Percentiles rank a stretch among this genome's conserved stretches.
These are phyloP conservation scores for Physeter macrocephalus DNA, from an alignment of 2,113 vertebrate species.

Conservation along the genomic window DNA sequence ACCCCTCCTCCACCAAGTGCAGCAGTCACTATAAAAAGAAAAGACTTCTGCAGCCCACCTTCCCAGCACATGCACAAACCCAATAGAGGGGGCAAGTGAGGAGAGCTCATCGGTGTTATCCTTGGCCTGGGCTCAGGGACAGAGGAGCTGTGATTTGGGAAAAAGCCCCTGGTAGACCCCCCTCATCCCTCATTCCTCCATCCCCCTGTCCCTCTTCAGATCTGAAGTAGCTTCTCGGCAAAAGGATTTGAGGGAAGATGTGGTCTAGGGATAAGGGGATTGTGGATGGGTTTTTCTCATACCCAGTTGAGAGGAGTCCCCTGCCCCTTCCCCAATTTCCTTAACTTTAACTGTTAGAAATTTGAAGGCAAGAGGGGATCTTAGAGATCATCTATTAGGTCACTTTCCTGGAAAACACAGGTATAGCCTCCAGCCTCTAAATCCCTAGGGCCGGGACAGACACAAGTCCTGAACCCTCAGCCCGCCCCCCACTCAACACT, in stretches of 20 bases:
- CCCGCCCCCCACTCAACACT: neutral
- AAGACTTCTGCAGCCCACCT: constrained; percentile 27
- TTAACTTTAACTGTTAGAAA: constrained; percentile 40
- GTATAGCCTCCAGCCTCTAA: neutral
- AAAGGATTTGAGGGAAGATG: neutral
- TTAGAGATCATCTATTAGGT: neutral
- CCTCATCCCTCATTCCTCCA: neutral
- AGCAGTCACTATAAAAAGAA: constrained; percentile 36
- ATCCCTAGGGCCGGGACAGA: neutral
- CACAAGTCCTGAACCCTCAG: neutral
- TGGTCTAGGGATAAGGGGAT: neutral
- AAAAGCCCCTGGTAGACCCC: neutral
- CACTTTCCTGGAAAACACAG: constrained; percentile 51
- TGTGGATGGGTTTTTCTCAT: neutral
- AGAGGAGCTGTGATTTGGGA: neutral
- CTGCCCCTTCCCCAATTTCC: constrained; percentile 37
- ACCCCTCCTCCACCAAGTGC: constrained; percentile 5
- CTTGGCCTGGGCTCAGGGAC: neutral
- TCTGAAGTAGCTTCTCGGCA: neutral
- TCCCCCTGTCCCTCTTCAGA: neutral
- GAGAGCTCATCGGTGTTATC: neutral
- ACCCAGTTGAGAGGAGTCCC: neutral
- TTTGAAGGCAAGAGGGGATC: neutral
- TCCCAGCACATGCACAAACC: neutral
- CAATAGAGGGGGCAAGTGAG: neutral